phyloP scores from a whole-genome alignment of 2,888 invertebrate genomes.

The Mimas tiliae region DNA sequence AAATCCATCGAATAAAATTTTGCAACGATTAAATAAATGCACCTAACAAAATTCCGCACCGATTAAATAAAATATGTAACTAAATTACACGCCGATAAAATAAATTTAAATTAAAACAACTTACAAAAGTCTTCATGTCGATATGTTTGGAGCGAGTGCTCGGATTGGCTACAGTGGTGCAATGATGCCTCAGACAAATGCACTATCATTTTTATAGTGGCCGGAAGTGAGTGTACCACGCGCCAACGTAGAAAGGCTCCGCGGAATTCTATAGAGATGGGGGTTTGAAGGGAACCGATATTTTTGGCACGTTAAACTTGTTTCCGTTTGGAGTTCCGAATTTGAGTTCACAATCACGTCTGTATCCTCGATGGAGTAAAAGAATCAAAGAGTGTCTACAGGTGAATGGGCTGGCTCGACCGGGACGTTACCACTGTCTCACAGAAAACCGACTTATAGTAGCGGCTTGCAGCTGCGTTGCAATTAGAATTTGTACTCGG shows the following conservation, averaged over 20 bases:
- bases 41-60: not conserved
- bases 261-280: slow-evolving; percentile 56
- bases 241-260: slow-evolving; percentile 69
- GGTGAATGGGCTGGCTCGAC: no score
- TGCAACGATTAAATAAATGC: not conserved
- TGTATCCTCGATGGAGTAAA: slow-evolving; percentile 8
- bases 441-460: no score
- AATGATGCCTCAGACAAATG: slow-evolving; percentile 68
- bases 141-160: slow-evolving; percentile 55
- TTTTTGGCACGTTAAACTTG: slow-evolving; percentile 19
- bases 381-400: not conserved
- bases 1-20: not conserved
- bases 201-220: slow-evolving; percentile 76
- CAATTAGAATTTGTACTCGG: no score
- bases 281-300: slow-evolving; percentile 22
- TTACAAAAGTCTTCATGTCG: slow-evolving; percentile 80
- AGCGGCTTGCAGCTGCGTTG: no score
- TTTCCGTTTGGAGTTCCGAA: not conserved
- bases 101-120: slow-evolving; percentile 45
- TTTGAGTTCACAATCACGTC: not conserved
- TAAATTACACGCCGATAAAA: not conserved
- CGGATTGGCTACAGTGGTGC: slow-evolving; percentile 53
- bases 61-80: not conserved
- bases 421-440: no score
- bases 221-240: slow-evolving; percentile 75